These are phyloP conservation scores for Chirona hameri DNA, from an alignment of 2,888 invertebrate genomes.

Conservation along the genomic window DNA sequence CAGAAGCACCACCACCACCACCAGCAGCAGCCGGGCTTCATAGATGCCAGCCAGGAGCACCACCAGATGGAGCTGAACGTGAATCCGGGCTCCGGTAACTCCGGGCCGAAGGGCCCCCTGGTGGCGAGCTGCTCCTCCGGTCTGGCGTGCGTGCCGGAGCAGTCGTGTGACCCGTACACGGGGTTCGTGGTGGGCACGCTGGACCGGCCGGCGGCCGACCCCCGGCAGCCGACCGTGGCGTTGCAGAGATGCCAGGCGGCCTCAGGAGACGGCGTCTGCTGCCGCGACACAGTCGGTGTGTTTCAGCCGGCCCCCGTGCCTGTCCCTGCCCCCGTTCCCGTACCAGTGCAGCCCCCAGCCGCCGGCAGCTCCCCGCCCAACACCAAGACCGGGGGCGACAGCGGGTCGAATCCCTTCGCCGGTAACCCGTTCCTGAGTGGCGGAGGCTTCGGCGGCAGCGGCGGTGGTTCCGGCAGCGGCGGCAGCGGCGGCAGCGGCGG, in stretches of 20 bases:
- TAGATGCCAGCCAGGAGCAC: too few species aligned
- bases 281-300: not conserved
- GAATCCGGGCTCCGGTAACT: not conserved
- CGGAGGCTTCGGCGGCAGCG: not conserved
- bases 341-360: not conserved
- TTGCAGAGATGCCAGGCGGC: not conserved
- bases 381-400: not conserved
- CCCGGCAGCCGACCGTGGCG: not conserved
- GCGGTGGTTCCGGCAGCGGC: too few species aligned
- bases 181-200: not conserved
- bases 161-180: not conserved
- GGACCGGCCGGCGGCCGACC: not conserved
- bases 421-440: conserved; percentile 1
- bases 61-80: not conserved
- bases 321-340: not conserved
- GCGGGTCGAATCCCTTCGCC: not conserved
- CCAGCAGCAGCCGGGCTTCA: too few species aligned
- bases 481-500: too few species aligned
- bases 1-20: too few species aligned
- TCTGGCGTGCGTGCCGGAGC: not conserved
- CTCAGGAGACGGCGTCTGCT: not conserved
- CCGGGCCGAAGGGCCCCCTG: not conserved
- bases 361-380: not conserved
- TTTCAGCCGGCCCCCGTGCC: not conserved
- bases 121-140: not conserved